Evolutionary conservation across 2,888 invertebrate species (phyloP).

Genomic region (Ctena decussata): DNA sequence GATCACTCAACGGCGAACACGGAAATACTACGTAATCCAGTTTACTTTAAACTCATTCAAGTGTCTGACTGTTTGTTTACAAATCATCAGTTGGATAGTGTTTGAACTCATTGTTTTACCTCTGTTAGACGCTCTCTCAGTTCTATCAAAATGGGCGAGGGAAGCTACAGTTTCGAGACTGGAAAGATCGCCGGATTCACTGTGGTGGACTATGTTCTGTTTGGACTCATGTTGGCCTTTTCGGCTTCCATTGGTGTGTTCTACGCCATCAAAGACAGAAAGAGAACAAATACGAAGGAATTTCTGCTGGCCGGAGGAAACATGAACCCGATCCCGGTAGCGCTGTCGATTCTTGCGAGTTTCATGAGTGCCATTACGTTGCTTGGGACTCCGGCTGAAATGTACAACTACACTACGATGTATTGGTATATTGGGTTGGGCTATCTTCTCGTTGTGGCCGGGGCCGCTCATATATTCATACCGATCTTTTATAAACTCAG

Average conservation of each 20-base stretch:
- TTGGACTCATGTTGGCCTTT: slow-evolving; percentile 76
- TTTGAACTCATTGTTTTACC: too few relatives aligned
- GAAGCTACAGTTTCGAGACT: slow-evolving; percentile 75
- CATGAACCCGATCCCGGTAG: slow-evolving; percentile 84
- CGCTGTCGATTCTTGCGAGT: slow-evolving; percentile 85
- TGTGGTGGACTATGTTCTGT: slow-evolving; percentile 81
- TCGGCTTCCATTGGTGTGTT: slow-evolving; percentile 83
- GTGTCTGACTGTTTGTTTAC: too few relatives aligned
- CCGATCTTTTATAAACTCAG: slow-evolving; percentile 80
- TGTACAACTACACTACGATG: slow-evolving; percentile 85
- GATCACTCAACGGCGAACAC: too few relatives aligned
- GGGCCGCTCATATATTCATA: slow-evolving; percentile 80
- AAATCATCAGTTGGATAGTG: too few relatives aligned
- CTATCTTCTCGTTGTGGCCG: slow-evolving; percentile 83
- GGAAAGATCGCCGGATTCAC: slow-evolving; percentile 70
- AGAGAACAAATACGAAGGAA: slow-evolving; percentile 76
- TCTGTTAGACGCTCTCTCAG: too few relatives aligned
- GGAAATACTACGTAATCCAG: too few relatives aligned
- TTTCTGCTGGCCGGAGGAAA: slow-evolving; percentile 84
- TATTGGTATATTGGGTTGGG: slow-evolving; percentile 81
- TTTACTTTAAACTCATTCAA: too few relatives aligned
- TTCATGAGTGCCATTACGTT: slow-evolving; percentile 87
- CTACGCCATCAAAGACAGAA: slow-evolving; percentile 81
- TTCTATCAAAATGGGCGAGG: not conserved
- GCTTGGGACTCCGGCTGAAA: slow-evolving; percentile 85